Percentiles rank a stretch among this genome's conserved stretches.
Conservation (phyloP, 1,140 invertebrate genomes). For the Lepidurus couesii region DNA sequence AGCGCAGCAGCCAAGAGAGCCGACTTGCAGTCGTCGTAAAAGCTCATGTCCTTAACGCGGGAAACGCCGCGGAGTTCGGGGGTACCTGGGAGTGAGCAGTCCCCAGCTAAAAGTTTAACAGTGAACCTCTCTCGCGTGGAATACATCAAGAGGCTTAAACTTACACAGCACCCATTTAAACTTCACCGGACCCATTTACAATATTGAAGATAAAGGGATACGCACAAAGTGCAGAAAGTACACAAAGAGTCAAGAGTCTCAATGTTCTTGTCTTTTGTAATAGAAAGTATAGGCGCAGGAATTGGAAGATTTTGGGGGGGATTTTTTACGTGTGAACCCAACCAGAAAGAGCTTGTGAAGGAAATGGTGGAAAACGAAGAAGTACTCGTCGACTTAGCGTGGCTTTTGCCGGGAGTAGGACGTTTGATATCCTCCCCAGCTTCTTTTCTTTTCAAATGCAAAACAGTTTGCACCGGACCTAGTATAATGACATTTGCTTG, state of each 20-base stretch:
- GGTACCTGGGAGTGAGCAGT: not conserved
- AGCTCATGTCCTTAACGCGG: not conserved
- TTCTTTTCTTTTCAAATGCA: not conserved
- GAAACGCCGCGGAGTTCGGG: not conserved
- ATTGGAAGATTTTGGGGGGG: too few relatives aligned
- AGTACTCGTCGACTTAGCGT: too few relatives aligned
- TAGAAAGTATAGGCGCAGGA: too few relatives aligned
- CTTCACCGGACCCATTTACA: not conserved
- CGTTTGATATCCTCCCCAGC: not conserved
- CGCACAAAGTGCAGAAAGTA: too few relatives aligned
- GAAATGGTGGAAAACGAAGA: too few relatives aligned
- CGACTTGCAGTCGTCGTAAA: not conserved
- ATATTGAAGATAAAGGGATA: not conserved
- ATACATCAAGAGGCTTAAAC: constrained; percentile 3
- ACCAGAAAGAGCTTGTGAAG: too few relatives aligned
- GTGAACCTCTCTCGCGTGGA: not conserved
- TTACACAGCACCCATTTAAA: not conserved
- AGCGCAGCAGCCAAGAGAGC: not conserved
- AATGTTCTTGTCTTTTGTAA: too few relatives aligned
- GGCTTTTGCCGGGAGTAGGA: too few relatives aligned
- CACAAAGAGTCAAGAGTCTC: too few relatives aligned
- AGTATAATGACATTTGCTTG: not conserved
- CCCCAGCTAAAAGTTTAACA: not conserved
- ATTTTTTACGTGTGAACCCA: too few relatives aligned
- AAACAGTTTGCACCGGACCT: not conserved